Percentiles rank a stretch among this genome's conserved stretches.
These are phyloP conservation scores for Burhinus oedicnemus DNA, from an alignment of 2,113 vertebrate genomes.

Conservation along the genomic window DNA sequence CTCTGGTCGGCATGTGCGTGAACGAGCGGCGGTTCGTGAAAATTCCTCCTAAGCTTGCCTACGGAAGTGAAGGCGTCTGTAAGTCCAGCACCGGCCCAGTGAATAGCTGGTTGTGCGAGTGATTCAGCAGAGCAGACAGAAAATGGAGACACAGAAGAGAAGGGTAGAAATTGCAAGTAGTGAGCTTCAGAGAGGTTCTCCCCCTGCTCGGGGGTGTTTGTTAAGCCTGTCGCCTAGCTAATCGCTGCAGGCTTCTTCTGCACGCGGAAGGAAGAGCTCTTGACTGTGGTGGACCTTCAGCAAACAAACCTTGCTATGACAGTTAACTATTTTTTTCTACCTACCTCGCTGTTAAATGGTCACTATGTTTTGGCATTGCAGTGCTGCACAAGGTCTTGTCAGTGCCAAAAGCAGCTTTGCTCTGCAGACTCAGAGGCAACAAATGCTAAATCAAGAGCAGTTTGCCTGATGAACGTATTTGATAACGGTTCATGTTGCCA, in stretches of 20 bases:
- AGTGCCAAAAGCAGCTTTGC: not conserved
- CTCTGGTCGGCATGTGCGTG: conserved; percentile 93
- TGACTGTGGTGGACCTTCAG: not conserved
- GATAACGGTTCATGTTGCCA: not conserved
- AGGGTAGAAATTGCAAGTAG: not conserved
- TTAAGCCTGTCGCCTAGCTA: not conserved
- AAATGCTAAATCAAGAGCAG: not conserved
- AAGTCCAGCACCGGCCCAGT: not conserved
- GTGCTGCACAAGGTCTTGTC: not conserved
- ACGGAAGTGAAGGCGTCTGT: conserved; percentile 89
- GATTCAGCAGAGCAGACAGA: not conserved
- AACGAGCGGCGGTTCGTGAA: conserved; percentile 91
- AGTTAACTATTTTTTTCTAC: not conserved
- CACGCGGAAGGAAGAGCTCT: not conserved
- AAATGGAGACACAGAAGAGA: not conserved
- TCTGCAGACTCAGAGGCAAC: not conserved
- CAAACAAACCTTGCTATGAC: rapidly evolving
- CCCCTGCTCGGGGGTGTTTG: not conserved
- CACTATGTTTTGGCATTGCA: not conserved
- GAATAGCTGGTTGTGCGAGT: not conserved
- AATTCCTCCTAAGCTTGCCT: conserved; percentile 90
- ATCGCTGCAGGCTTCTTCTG: not conserved
- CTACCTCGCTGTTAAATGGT: not conserved
- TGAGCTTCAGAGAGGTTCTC: not conserved
- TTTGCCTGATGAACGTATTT: not conserved